A percentile compares a stretch with the other conserved stretches of the same genome.
These are phyloP conservation scores for Chaitophorus viminalis DNA, from an alignment of 2,888 invertebrate species.

Conservation along the genomic window DNA sequence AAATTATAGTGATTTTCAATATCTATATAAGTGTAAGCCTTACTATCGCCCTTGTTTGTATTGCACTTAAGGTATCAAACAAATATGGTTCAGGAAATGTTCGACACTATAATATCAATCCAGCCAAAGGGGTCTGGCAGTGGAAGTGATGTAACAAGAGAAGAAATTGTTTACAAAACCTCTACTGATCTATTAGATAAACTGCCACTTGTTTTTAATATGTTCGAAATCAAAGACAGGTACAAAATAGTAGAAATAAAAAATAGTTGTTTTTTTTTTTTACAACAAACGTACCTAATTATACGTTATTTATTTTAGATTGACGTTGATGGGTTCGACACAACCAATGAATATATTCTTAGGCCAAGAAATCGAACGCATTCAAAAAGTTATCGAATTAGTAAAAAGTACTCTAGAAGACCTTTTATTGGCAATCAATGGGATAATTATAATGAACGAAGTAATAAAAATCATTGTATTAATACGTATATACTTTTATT, in stretches of 20 bases:
- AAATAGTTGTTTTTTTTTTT: no score
- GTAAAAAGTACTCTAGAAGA: conserved; percentile 80
- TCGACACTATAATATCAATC: conserved; percentile 92
- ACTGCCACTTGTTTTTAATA: conserved; percentile 85
- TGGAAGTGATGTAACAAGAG: conserved; percentile 90
- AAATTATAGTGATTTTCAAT: background rate
- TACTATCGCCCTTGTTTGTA: no score
- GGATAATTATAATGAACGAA: conserved; percentile 97
- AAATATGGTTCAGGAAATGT: conserved; percentile 91
- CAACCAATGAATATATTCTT: conserved; percentile 97
- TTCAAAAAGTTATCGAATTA: conserved; percentile 84
- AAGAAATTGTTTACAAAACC: conserved; percentile 88
- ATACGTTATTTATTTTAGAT: conserved; percentile 62
- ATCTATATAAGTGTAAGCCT: background rate
- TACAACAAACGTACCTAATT: no score
- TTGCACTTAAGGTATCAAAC: conserved; percentile 78
- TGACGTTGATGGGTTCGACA: conserved; percentile 80
- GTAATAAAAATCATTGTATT: conserved; percentile 67
- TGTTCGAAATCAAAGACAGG: conserved; percentile 77
- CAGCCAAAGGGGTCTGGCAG: conserved; percentile 95
- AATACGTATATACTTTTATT: background rate
- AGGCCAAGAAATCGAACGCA: conserved; percentile 78
- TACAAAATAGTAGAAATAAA: background rate
- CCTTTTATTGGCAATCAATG: conserved; percentile 93
- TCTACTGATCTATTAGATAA: conserved; percentile 93